A percentile compares a stretch with the other conserved stretches of the same genome.
Conservation (phyloP, 2,797 vertebrate species). For the Enteromius radiatus region DNA sequence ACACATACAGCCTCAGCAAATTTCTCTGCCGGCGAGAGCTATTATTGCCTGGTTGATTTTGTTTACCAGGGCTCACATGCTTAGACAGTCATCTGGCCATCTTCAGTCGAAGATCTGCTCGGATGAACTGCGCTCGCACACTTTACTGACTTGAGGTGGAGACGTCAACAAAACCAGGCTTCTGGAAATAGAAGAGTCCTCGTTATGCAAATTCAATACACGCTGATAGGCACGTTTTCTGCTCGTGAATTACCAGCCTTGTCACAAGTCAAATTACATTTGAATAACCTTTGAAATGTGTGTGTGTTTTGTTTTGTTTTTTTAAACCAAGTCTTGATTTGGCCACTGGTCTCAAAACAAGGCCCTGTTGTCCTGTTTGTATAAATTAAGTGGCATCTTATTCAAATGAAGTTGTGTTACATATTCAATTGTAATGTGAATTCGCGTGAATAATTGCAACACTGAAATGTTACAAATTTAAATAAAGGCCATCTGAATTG, state of each 20-base stretch:
- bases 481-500: slow-evolving; percentile 90
- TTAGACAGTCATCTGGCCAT: slow-evolving; percentile 66
- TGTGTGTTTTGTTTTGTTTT: slow-evolving; percentile 54
- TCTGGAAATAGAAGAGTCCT: slow-evolving; percentile 85
- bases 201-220: slow-evolving; percentile 86
- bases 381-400: slow-evolving; percentile 86
- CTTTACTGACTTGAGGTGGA: slow-evolving; percentile 76
- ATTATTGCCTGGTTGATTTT: slow-evolving; percentile 76
- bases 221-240: slow-evolving; percentile 87
- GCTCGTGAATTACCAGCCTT: slow-evolving; percentile 85
- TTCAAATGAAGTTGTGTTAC: slow-evolving; percentile 90
- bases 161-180: slow-evolving; percentile 82
- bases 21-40: slow-evolving; percentile 70
- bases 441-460: slow-evolving; percentile 83
- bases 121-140: slow-evolving; percentile 77
- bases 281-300: slow-evolving; percentile 85
- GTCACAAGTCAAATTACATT: slow-evolving; percentile 90
- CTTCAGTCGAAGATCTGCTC: slow-evolving; percentile 78
- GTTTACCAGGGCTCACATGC: slow-evolving; percentile 77
- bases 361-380: slow-evolving; percentile 83
- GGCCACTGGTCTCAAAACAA: slow-evolving; percentile 86
- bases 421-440: slow-evolving; percentile 85
- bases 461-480: slow-evolving; percentile 84
- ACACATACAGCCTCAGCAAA: slow-evolving; percentile 23
- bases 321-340: slow-evolving; percentile 81